Conservation (phyloP, 2,888 invertebrate species). For the Ecdyonurus torrentis region DNA sequence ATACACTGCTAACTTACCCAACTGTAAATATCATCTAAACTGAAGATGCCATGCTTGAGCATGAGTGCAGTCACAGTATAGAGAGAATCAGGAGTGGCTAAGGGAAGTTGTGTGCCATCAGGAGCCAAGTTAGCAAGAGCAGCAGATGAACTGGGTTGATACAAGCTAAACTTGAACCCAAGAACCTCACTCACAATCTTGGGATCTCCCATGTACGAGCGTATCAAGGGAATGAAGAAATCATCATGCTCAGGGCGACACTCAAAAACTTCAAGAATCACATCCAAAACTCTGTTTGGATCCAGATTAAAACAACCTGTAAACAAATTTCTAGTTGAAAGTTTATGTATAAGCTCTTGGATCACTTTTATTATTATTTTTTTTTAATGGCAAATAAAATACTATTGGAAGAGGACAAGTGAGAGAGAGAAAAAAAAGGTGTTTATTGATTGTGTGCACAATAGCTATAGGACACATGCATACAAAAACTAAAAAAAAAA, state of each 20-base stretch:
- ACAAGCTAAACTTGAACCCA: slow-evolving; percentile 73
- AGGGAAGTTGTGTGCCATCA: neutral
- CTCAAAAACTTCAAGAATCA: slow-evolving; percentile 94
- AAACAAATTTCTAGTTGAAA: too few species aligned
- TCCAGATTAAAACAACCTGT: slow-evolving; percentile 96
- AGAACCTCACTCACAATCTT: slow-evolving; percentile 84
- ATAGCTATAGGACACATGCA: too few species aligned
- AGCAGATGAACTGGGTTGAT: slow-evolving; percentile 40
- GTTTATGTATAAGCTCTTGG: too few species aligned
- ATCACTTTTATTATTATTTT: too few species aligned
- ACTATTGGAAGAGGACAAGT: too few species aligned
- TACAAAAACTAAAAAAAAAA: too few species aligned
- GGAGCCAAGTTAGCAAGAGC: slow-evolving; percentile 34
- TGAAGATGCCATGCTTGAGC: slow-evolving; percentile 71
- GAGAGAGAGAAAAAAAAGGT: too few species aligned
- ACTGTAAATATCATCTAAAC: slow-evolving; percentile 72
- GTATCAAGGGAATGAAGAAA: slow-evolving; percentile 72
- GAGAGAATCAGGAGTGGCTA: slow-evolving; percentile 56
- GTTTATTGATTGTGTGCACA: too few species aligned
- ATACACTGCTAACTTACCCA: slow-evolving; percentile 49
- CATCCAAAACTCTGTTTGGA: slow-evolving; percentile 91
- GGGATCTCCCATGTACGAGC: slow-evolving; percentile 75
- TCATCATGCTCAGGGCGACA: slow-evolving; percentile 58
- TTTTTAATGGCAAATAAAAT: too few species aligned
- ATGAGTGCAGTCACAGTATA: slow-evolving; percentile 82